Percentiles rank a stretch among this genome's conserved stretches.
Conservation (phyloP, 2,797 vertebrate genomes). For the Chaetodon trifasciatus region DNA sequence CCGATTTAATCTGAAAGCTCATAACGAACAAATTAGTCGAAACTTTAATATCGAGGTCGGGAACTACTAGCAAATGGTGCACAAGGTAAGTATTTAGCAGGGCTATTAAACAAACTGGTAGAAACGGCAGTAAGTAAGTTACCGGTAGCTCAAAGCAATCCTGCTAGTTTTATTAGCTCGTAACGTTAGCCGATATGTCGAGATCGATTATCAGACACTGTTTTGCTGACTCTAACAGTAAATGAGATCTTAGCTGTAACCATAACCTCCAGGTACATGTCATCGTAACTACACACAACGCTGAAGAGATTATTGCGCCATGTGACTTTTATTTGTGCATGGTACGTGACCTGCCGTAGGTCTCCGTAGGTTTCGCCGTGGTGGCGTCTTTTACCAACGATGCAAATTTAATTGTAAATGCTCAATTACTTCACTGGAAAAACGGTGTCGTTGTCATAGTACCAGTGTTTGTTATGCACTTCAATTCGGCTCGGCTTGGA, state of each 20-base stretch:
- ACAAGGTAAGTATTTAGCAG: conserved; percentile 40
- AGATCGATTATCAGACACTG: fast-evolving
- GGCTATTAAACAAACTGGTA: not conserved
- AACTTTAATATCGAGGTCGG: no score
- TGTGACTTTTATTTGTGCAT: not conserved
- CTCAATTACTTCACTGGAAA: no score
- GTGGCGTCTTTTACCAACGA: not conserved
- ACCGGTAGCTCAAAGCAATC: not conserved
- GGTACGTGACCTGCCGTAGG: no score
- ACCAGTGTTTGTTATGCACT: fast-evolving
- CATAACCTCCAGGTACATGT: fast-evolving
- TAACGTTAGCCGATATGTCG: not conserved
- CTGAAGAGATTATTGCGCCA: not conserved
- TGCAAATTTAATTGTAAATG: fast-evolving
- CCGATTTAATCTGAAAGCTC: no score
- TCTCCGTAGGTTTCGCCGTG: no score
- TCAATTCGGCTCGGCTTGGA: not conserved
- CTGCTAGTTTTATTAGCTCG: conserved; percentile 26
- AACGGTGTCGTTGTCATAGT: fast-evolving
- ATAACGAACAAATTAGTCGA: not conserved
- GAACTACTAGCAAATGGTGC: conserved; percentile 14
- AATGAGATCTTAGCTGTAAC: fast-evolving
- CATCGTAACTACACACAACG: not conserved
- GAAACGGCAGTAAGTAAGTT: not conserved
- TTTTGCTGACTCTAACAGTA: not conserved